Percentiles rank a stretch among this genome's conserved stretches.
Conservation (phyloP, 2,888 invertebrate species). For the Stratiomys singularior region DNA sequence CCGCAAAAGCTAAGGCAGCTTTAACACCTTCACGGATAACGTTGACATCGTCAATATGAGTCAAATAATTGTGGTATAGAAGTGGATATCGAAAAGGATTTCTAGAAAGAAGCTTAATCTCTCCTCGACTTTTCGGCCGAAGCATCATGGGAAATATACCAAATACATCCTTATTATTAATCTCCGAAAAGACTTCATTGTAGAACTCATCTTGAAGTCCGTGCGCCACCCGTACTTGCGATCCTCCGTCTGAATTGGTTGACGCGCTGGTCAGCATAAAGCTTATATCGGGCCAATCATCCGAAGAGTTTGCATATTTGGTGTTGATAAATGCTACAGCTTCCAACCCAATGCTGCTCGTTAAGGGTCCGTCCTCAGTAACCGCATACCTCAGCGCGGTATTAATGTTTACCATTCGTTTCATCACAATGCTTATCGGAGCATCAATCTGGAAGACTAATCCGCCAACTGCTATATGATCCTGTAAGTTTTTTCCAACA, state of each 20-base stretch:
- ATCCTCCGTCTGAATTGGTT: constrained; percentile 85
- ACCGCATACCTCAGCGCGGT: constrained; percentile 85
- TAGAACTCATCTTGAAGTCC: constrained; percentile 85
- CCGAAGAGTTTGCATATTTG: constrained; percentile 85
- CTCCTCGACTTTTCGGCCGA: constrained; percentile 86
- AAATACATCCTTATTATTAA: constrained; percentile 80
- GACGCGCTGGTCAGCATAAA: constrained; percentile 89
- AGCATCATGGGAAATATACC: constrained; percentile 90
- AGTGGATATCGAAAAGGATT: constrained; percentile 84
- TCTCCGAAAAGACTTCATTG: constrained; percentile 76
- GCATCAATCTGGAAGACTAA: constrained; percentile 83
- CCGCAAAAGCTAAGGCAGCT: constrained; percentile 81
- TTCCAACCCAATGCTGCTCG: constrained; percentile 87
- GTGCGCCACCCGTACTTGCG: constrained; percentile 81
- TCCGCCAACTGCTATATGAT: constrained; percentile 90
- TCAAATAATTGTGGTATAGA: constrained; percentile 91
- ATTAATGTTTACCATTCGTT: constrained; percentile 83
- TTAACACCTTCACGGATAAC: constrained; percentile 88
- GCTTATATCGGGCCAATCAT: constrained; percentile 93
- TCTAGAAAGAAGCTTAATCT: constrained; percentile 75
- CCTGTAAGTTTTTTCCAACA: constrained; percentile 88
- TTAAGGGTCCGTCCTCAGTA: constrained; percentile 86
- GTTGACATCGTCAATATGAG: constrained; percentile 84
- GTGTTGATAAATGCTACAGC: constrained; percentile 89
- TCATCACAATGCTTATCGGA: constrained; percentile 82